Conservation (phyloP, 2,797 vertebrate species). For the Melanotaenia maccullochi region DNA sequence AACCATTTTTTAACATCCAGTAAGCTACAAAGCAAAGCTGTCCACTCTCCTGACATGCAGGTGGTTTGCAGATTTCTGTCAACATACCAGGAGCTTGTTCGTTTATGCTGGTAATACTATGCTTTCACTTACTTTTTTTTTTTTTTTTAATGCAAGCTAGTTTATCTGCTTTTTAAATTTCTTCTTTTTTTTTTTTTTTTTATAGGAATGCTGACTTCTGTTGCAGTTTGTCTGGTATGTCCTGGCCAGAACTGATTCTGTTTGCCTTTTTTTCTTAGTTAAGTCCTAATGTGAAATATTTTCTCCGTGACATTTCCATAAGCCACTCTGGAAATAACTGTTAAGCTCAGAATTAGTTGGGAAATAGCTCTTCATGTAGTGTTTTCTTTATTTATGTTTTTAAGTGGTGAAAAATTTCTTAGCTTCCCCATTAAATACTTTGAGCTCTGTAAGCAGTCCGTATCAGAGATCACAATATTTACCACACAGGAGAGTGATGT, state of each 20-base stretch:
- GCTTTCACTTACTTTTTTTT: background rate
- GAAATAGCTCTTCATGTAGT: background rate
- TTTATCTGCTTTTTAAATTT: background rate
- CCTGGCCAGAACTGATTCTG: background rate
- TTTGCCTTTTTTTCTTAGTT: background rate
- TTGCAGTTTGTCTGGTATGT: background rate
- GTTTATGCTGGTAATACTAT: background rate
- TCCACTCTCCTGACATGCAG: background rate
- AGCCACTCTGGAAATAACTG: background rate
- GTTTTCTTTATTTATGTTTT: constrained; percentile 13
- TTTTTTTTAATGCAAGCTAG: background rate
- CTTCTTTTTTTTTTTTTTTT: background rate
- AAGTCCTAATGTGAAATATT: background rate
- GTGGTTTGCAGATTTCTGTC: constrained; percentile 6
- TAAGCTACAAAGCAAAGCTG: background rate
- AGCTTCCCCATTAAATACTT: constrained; percentile 32
- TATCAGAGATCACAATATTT: constrained; percentile 46
- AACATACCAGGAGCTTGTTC: background rate
- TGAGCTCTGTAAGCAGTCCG: constrained; percentile 39
- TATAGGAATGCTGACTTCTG: background rate
- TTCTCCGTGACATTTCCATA: background rate
- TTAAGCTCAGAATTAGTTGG: constrained; percentile 8
- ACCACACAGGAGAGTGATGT: constrained; percentile 58
- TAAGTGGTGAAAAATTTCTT: constrained; percentile 16
- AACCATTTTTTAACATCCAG: background rate